These are phyloP conservation scores for Microplitis manilae DNA, from an alignment of 2,888 invertebrate species.

Conservation along the genomic window DNA sequence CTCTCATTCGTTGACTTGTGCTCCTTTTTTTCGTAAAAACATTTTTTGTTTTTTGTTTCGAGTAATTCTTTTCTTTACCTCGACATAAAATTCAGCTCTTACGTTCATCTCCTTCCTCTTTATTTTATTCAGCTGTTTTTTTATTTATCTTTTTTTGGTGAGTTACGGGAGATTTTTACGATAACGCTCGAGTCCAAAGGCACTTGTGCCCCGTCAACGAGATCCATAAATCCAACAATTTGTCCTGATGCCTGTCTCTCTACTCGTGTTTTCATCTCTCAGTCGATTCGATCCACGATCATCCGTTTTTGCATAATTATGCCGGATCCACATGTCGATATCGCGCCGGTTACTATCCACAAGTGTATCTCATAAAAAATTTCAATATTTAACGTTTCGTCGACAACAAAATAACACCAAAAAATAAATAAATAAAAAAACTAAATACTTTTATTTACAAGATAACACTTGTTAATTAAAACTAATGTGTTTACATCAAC, in stretches of 20 bases:
- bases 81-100: background rate
- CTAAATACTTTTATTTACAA: background rate
- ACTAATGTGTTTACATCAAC: background rate
- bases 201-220: constrained; percentile 63
- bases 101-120: constrained; percentile 25
- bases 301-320: constrained; percentile 61
- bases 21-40: background rate
- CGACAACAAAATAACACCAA: background rate
- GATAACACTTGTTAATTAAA: background rate
- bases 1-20: background rate
- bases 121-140: constrained; percentile 37
- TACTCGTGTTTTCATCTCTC: constrained; percentile 66
- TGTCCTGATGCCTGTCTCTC: constrained; percentile 63
- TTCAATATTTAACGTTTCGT: background rate
- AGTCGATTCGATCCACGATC: constrained; percentile 53
- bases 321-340: constrained; percentile 54
- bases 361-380: background rate
- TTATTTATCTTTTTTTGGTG: constrained; percentile 58
- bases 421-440: background rate
- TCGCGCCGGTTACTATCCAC: background rate
- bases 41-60: background rate
- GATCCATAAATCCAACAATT: constrained; percentile 69
- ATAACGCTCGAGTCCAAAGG: constrained; percentile 58
- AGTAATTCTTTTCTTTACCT: background rate
- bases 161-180: constrained; percentile 66